Conservation (phyloP, 2,113 vertebrate species). For the Marmota flaviventris region DNA sequence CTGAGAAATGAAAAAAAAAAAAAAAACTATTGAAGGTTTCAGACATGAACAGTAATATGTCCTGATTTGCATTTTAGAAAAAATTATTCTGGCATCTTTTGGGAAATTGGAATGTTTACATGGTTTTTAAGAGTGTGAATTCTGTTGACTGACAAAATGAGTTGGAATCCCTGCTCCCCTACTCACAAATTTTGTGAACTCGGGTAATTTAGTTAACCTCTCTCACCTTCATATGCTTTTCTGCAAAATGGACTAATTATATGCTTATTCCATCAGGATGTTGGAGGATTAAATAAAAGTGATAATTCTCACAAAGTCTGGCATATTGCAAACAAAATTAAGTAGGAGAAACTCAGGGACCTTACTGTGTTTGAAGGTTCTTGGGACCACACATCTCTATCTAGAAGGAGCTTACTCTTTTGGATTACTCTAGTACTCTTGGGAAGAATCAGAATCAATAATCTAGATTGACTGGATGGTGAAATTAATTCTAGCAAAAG, state of each 20-base stretch:
- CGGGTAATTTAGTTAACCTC: slow-evolving; percentile 25
- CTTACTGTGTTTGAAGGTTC: neutral
- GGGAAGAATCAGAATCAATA: neutral
- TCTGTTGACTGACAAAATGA: neutral
- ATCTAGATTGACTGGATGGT: neutral
- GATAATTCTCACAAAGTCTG: neutral
- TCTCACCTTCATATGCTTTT: neutral
- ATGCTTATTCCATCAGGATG: neutral
- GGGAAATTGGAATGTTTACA: neutral
- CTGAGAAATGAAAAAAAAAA: neutral
- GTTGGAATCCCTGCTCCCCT: neutral
- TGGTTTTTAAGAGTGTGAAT: neutral
- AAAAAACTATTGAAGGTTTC: neutral
- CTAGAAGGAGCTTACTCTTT: neutral
- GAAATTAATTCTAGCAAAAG: slow-evolving; percentile 11
- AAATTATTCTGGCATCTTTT: neutral
- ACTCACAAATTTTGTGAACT: neutral
- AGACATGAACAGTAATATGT: neutral
- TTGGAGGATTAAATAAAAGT: neutral
- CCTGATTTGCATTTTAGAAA: slow-evolving; percentile 31
- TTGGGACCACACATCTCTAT: neutral
- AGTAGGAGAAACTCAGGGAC: neutral
- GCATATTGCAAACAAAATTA: neutral
- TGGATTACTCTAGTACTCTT: neutral
- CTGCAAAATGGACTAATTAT: slow-evolving; percentile 28